These are phyloP conservation scores for Shargacucullia verbasci DNA, from an alignment of 2,888 invertebrate species.

Conservation along the genomic window DNA sequence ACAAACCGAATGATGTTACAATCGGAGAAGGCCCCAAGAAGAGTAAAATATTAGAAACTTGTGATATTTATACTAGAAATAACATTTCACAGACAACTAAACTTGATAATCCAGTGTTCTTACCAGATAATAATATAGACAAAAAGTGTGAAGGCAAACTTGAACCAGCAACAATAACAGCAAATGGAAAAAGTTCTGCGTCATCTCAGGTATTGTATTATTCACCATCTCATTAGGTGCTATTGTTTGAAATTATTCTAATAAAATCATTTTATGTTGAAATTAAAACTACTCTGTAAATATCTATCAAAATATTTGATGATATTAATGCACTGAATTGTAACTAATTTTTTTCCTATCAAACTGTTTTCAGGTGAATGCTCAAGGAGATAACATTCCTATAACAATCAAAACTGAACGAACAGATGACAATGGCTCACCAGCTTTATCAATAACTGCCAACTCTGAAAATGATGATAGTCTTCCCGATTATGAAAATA, in stretches of 20 bases:
- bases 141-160: conserved; percentile 75
- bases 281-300: neutral
- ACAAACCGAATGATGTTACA: conserved; percentile 81
- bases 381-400: conserved; percentile 76
- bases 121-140: conserved; percentile 77
- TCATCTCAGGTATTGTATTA: conserved; percentile 68
- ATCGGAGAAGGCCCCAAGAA: conserved; percentile 78
- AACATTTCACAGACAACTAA: conserved; percentile 72
- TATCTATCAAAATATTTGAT: too few species aligned
- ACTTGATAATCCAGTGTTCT: conserved; percentile 69
- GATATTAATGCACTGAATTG: neutral
- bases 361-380: conserved; percentile 62
- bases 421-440: conserved; percentile 75
- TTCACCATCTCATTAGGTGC: too few species aligned
- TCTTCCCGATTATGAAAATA: conserved; percentile 87
- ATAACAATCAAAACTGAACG: conserved; percentile 81
- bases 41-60: conserved; percentile 76
- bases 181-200: conserved; percentile 78
- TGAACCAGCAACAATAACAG: conserved; percentile 67
- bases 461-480: conserved; percentile 83
- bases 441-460: conserved; percentile 64
- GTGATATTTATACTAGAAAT: conserved; percentile 80
- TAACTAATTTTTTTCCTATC: neutral
- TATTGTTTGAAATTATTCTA: too few species aligned
- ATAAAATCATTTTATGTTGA: too few species aligned